Base-by-base conservation (phyloP, 2,888 invertebrate genomes). In the Yponomeuta sedellus region DNA sequence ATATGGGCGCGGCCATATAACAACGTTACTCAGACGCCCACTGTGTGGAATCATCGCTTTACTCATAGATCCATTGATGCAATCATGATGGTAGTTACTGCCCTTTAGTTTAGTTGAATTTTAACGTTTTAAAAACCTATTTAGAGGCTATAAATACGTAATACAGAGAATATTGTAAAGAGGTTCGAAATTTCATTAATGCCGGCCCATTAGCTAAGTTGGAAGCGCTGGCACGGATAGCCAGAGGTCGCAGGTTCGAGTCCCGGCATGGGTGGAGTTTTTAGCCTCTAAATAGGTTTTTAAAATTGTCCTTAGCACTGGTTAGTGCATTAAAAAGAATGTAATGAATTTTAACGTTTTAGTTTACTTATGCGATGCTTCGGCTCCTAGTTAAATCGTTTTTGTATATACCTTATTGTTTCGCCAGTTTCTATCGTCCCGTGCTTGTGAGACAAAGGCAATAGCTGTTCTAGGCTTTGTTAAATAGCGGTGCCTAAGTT, bases 51-150 rank as follows among this genome's bases (percentile, higher is more conserved):
- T 59, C 57, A 57, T 57, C 20, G 25, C 28, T 61, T 61, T 61
- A 34, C 62, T 34, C 59, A 22, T 58, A 19, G 11, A 58, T 58
- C n/a, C 22, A 59, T n/a, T 28, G 12, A 34, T 39, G 40, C 44
- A 63, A 63, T 63, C 63, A 63, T 63, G 63, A 20, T 63, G 10
- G 12, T n/a, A 25, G 25, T 20, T 61, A 61, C 34, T 61, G 61
- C 28, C 16, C 28, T 44, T 25, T 63, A 44, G 40, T 44, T 63
- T 63, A 63, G 63, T 39, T 8, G 63, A 63, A 40, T 63, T 63
- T 19, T 63, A 44, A 16, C 11, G 22, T 63, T 40, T 63, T 63
- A 63, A n/a, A n/a, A n/a, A n/a, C n/a, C n/a, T n/a, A n/a, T n/a
- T n/a, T n/a, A n/a, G n/a, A n/a, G n/a, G n/a, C n/a, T n/a, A n/a